phyloP scores from a whole-genome alignment of 2,888 invertebrate species.

The Sepiola atlantica region DNA sequence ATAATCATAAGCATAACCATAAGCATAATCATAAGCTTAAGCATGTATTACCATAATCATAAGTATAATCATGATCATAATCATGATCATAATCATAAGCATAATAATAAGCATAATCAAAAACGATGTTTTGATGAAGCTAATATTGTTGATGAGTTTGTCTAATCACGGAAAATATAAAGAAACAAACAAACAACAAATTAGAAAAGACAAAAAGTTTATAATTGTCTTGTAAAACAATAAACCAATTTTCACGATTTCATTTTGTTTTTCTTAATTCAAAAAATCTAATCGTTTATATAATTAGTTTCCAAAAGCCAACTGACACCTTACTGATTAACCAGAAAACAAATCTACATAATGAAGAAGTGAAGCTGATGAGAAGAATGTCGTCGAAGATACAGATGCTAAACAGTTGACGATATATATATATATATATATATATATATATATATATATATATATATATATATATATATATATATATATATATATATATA shows the following conservation, averaged over 20 bases:
- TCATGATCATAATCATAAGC: neutral
- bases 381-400: neutral
- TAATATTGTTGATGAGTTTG: neutral
- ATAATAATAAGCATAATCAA: neutral
- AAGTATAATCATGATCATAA: too few relatives aligned
- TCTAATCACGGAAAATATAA: neutral
- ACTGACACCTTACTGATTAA: constrained; percentile 6
- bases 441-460: too few relatives aligned
- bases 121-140: neutral
- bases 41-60: too few relatives aligned
- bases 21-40: too few relatives aligned
- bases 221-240: neutral
- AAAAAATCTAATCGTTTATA: constrained; percentile 10
- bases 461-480: too few relatives aligned
- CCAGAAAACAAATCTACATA: neutral
- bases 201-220: neutral
- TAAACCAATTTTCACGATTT: neutral
- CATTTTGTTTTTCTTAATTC: neutral
- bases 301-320: neutral
- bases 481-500: too few relatives aligned
- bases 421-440: neutral
- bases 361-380: neutral
- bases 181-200: neutral
- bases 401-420: neutral
- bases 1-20: too few relatives aligned